Conservation (phyloP, 2,888 invertebrate species). For the Alloplasta piceator region DNA sequence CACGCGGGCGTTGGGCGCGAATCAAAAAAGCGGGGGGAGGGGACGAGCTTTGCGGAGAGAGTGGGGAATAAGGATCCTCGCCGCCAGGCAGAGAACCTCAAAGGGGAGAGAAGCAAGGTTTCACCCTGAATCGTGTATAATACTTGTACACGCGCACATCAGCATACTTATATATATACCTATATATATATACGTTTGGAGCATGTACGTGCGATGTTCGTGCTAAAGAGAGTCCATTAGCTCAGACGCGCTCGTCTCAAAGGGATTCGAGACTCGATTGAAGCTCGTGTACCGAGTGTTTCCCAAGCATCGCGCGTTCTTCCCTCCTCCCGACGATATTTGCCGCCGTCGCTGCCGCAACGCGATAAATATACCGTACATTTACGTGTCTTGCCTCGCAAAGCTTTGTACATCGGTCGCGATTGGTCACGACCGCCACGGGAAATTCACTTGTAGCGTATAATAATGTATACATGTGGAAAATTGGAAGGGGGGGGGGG, state of each 20-base stretch:
- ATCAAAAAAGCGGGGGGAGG: too few species aligned
- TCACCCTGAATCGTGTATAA: background rate
- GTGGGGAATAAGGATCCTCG: too few species aligned
- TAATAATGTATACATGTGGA: too few species aligned
- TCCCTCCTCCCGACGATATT: slow-evolving; percentile 68
- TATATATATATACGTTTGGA: slow-evolving; percentile 12
- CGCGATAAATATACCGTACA: slow-evolving; percentile 58
- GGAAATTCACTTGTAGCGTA: too few species aligned
- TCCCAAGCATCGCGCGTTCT: slow-evolving; percentile 76
- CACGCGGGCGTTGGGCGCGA: too few species aligned
- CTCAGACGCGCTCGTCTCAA: slow-evolving; percentile 82
- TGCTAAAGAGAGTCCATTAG: slow-evolving; percentile 78
- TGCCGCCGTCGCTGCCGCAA: slow-evolving; percentile 54
- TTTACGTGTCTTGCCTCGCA: too few species aligned
- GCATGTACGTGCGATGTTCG: slow-evolving; percentile 26
- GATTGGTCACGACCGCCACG: too few species aligned
- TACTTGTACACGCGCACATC: background rate
- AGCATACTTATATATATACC: background rate
- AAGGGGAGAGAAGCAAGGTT: too few species aligned
- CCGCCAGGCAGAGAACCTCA: too few species aligned
- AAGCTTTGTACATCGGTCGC: too few species aligned
- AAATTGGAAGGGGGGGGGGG: too few species aligned
- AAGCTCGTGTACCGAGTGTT: slow-evolving; percentile 79
- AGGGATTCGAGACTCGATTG: slow-evolving; percentile 78
- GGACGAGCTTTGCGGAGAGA: too few species aligned